phyloP scores from a whole-genome alignment of 64 coral and sea anemone species.

The Stichodactyla helianthus region DNA sequence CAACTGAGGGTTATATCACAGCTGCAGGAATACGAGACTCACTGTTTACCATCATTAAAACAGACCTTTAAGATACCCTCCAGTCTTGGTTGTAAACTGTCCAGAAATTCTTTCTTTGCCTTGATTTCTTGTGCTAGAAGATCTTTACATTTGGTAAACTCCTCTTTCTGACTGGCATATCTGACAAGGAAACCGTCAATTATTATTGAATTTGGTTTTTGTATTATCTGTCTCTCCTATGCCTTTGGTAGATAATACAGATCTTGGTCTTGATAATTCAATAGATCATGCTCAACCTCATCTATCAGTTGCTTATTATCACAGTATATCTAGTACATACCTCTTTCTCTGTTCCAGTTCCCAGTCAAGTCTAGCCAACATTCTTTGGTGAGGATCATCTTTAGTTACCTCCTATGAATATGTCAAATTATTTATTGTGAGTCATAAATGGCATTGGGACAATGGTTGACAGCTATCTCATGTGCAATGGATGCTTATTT shows the following conservation, averaged over 20 bases:
- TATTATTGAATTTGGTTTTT: too few species aligned
- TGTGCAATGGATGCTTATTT: too few species aligned
- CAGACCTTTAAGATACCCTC: constrained; percentile 86
- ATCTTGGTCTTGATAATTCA: too few species aligned
- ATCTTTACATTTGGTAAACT: constrained; percentile 62
- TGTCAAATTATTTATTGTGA: neutral
- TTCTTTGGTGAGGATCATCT: constrained; percentile 73
- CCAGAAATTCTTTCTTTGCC: constrained; percentile 82
- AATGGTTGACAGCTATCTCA: too few species aligned
- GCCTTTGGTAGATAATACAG: too few species aligned
- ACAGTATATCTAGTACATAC: constrained; percentile 31
- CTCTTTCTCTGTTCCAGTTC: constrained; percentile 88
- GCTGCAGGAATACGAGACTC: too few species aligned
- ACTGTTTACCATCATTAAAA: neutral
- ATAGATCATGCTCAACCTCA: too few species aligned
- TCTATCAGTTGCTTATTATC: neutral
- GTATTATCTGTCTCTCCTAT: too few species aligned
- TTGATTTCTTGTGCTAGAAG: constrained; percentile 75
- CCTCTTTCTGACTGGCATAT: constrained; percentile 79
- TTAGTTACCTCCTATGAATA: constrained; percentile 62
- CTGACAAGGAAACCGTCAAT: constrained; percentile 18
- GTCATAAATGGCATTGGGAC: too few species aligned
- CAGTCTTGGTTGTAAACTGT: constrained; percentile 85
- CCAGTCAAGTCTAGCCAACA: constrained; percentile 97
- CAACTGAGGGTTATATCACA: too few species aligned